Percentiles rank a stretch among this genome's conserved stretches.
phyloP scores from a whole-genome alignment of 92 coral and sea anemone species.

The Anthopleura xanthogrammica region DNA sequence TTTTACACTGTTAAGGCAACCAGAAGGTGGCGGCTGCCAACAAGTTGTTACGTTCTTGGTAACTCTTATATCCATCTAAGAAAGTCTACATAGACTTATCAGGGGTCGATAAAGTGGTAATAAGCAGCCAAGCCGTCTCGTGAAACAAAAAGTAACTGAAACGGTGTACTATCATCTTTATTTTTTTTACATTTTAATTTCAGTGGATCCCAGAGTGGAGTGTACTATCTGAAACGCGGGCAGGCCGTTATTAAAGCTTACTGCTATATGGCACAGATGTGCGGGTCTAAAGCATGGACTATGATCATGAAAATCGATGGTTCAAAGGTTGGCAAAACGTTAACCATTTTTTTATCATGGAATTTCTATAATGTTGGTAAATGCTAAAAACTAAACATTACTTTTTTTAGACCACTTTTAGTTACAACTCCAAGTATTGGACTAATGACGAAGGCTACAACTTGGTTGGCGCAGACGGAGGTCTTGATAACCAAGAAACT shows the following conservation, averaged over 20 bases:
- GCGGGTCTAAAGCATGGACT: slow-evolving; percentile 35
- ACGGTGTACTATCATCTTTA: too few relatives aligned
- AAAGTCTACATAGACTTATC: too few relatives aligned
- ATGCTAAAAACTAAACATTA: not conserved
- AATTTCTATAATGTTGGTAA: not conserved
- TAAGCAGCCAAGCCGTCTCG: too few relatives aligned
- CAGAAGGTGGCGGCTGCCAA: too few relatives aligned
- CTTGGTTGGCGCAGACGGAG: slow-evolving; percentile 28
- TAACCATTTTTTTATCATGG: not conserved
- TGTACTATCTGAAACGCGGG: slow-evolving; percentile 33
- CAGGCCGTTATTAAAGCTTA: slow-evolving; percentile 20
- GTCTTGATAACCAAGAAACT: slow-evolving; percentile 34
- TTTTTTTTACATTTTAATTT: too few relatives aligned
- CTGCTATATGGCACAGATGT: slow-evolving; percentile 42
- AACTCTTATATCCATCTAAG: too few relatives aligned
- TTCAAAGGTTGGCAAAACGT: slow-evolving; percentile 13
- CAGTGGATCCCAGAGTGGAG: slow-evolving; percentile 34
- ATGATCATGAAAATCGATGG: slow-evolving; percentile 49
- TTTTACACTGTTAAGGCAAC: too few relatives aligned
- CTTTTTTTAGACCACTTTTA: slow-evolving; percentile 26
- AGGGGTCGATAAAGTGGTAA: too few relatives aligned
- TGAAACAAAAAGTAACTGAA: too few relatives aligned
- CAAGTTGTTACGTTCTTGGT: too few relatives aligned
- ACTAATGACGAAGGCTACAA: slow-evolving; percentile 23
- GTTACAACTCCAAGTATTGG: slow-evolving; percentile 24